Evolutionary conservation across 2,797 vertebrate species (phyloP).

Genomic region (Alcedo atthis): DNA sequence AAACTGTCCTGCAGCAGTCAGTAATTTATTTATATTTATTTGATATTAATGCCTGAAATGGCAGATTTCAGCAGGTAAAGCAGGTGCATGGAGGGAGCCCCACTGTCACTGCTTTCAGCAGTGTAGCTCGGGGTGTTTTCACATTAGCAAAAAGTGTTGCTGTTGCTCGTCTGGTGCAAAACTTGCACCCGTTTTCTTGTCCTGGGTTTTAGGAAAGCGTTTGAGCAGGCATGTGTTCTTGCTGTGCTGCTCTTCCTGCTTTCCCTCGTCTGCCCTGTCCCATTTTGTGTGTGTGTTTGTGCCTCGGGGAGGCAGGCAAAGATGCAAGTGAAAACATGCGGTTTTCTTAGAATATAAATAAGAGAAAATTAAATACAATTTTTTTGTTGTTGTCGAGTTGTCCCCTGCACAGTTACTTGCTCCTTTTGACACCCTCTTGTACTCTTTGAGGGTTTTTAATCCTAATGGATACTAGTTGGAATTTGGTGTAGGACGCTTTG

Average conservation of each 20-base stretch:
- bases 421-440: neutral
- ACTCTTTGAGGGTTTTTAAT: neutral
- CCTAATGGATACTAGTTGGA: neutral
- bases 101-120: neutral
- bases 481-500: neutral
- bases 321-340: slow-evolving; percentile 12
- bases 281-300: neutral
- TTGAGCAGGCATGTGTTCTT: neutral
- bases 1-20: neutral
- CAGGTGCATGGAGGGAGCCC: neutral
- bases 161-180: neutral
- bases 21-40: neutral
- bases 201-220: neutral
- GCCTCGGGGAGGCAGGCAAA: slow-evolving; percentile 9
- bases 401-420: slow-evolving; percentile 11
- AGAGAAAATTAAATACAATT: neutral
- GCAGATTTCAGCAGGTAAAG: neutral
- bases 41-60: neutral
- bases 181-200: neutral
- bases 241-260: slow-evolving; percentile 17
- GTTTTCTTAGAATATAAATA: slow-evolving; percentile 35
- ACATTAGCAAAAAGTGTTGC: neutral
- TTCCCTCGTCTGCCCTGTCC: neutral
- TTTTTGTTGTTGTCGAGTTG: neutral
- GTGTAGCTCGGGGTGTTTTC: neutral